A percentile compares a stretch with the other conserved stretches of the same genome.
Conservation (phyloP, 2,888 invertebrate species). For the Salpingus planirostris region DNA sequence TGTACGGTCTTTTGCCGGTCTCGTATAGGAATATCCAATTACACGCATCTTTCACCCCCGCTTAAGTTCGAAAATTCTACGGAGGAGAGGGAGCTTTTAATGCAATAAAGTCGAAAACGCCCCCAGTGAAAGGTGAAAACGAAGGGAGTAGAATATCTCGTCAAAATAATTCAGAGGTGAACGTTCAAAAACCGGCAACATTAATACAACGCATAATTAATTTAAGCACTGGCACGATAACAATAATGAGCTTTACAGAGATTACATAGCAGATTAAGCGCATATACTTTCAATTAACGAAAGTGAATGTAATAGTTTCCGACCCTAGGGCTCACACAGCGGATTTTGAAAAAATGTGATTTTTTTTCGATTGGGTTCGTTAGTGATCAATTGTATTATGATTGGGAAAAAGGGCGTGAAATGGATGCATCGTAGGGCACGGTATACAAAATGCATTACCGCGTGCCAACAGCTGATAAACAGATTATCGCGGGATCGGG, state of each 20-base stretch:
- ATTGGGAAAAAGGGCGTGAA: neutral
- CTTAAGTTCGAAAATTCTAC: neutral
- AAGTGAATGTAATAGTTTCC: neutral
- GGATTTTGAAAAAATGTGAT: no score
- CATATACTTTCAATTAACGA: neutral
- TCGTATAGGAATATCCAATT: no score
- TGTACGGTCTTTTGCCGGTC: no score
- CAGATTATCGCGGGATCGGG: constrained; percentile 15
- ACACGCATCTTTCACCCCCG: neutral
- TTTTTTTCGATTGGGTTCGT: no score
- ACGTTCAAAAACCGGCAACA: no score
- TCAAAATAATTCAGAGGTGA: no score
- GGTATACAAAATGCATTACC: constrained; percentile 13
- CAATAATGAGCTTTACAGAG: no score
- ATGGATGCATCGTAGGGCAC: constrained; percentile 1
- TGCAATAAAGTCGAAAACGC: neutral
- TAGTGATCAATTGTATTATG: neutral
- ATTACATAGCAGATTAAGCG: neutral
- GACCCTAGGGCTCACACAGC: neutral
- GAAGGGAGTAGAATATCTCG: no score
- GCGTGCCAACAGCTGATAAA: constrained; percentile 13
- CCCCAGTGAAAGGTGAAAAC: no score
- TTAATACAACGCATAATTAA: no score
- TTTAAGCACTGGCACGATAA: no score
- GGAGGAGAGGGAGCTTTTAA: neutral